Evolutionary conservation across 1,140 invertebrate species (phyloP), one percentile per base, ranked within the genome.

Genomic region (Pararge aegeria): DNA sequence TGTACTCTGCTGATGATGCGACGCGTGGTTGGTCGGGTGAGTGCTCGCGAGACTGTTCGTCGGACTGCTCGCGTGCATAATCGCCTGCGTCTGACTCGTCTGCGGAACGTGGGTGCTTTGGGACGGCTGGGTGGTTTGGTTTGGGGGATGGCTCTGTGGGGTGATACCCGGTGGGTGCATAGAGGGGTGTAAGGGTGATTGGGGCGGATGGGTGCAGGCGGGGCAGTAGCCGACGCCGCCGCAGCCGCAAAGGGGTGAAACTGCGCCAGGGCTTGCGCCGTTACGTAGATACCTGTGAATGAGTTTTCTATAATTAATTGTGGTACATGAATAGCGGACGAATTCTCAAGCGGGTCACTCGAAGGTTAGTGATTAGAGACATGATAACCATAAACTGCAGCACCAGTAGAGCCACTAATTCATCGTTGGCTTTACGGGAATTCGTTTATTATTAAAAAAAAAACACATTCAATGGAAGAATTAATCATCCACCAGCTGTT

Each of bases 221-320:
- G 69, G 58, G 52, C 79, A 82, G 64, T 72, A 77, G 2, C 64
- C 61, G 3, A 64, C 61, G 38, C 66, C 58, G 37, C 55, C 61
- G 51, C 66, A 75, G 34, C 55, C 57, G 38, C 68, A 73, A 50
- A 71, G 34, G 37, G 54, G 52, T 13, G 40, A 40, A 21, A 52
- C 46, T 12, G 59, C 51, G 27, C 49, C 38, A 12, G 52, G 34
- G 20, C 54, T 54, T 1, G 40, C 51, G 10, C 55, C 52, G 46
- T 62, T 68, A 19, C 75, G 74, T 49, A 75, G 61, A 57, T 77
- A 78, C 75, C 74, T 81, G 16, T 15, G 16, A 15, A 42, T 2
- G 13, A 9, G 4, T 37, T 37, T 37, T 37, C 34, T 37, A 12
- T 24, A 4, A 24, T 24, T 24, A 24, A 24, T n/a, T n/a, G n/a